These are phyloP conservation scores for Microplitis mediator DNA, from an alignment of 1,140 invertebrate genomes.

Conservation along the genomic window DNA sequence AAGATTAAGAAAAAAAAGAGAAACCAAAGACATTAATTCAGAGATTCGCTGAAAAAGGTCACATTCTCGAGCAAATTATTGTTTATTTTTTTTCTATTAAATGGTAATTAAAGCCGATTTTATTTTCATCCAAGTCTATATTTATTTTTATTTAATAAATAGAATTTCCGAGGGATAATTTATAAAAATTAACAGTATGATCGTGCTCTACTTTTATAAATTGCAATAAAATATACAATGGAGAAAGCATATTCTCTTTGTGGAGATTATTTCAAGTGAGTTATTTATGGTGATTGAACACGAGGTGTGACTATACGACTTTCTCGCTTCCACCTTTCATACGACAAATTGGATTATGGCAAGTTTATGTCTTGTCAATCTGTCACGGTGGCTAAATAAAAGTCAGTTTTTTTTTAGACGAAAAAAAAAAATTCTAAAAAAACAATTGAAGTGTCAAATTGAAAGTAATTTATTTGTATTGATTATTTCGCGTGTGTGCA, in stretches of 20 bases:
- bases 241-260: slow-evolving; percentile 42
- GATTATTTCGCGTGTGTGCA: too few species aligned
- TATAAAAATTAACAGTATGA: slow-evolving; percentile 1
- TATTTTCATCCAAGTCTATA: too few species aligned
- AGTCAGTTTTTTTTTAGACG: too few species aligned
- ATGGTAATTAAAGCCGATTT: not conserved
- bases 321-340: not conserved
- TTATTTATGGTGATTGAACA: slow-evolving; percentile 62
- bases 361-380: not conserved
- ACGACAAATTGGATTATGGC: not conserved
- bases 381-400: not conserved
- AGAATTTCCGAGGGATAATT: slow-evolving; percentile 12
- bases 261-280: slow-evolving; percentile 52
- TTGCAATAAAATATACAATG: not conserved
- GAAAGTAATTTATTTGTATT: not conserved
- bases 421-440: not conserved
- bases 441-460: not conserved
- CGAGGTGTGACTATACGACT: slow-evolving; percentile 25
- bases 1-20: slow-evolving; percentile 5
- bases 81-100: not conserved
- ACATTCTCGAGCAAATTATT: not conserved
- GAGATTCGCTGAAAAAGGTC: slow-evolving; percentile 3
- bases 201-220: slow-evolving; percentile 3
- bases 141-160: not conserved
- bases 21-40: not conserved